Base-by-base conservation (phyloP, 2,797 vertebrate genomes). In the Bryconaethiops microstoma region DNA sequence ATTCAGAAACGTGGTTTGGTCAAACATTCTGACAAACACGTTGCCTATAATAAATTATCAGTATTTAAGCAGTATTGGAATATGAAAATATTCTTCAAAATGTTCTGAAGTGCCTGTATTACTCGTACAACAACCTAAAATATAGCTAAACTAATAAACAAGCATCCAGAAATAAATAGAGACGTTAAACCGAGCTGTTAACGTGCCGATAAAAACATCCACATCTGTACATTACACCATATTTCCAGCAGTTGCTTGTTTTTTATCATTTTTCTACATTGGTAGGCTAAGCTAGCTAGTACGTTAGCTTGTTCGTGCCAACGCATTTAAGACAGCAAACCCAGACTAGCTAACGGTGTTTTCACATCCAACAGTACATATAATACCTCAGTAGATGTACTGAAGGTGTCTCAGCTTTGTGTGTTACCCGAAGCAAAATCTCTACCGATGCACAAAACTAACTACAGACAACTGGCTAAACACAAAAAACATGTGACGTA, bases 401-500 rank as follows among this genome's bases (percentile, higher is more conserved):
- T 45, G 42, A 45, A 45, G 3, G 42, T 14, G 48, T 52, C 48
- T 52, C 13, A 13, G 2, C 13, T 52, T 14, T 14, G 13, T 1
- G 10, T 52, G 48, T 52, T 13, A 13, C 16, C 13, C 42, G 42
- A 45, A 45, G 42, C 42, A 7, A 45, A 45, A 45, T 45, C 42
- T 45, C 35, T 2, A 60, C 21, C 57, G n/a, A 23, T 60, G 9
- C 16, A 16, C 5, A 16, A 16, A 17, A 21, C 1, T 13, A 16
- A 1, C 62, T 23, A 73, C 16, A 69, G n/a, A 40, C n/a, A 69
- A 6, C 21, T 48, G 23, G 64, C 55, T 70, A 29, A 77, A 74
- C 72, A n/a, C 42, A 21, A 77, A 79, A 79, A 77, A 48, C 1
- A 59, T 55, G 54, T 50, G 78, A 84, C 78, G 85, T 71, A 69